Evolutionary conservation across 2,888 invertebrate species (phyloP).

Genomic region (Melieria picta): DNA sequence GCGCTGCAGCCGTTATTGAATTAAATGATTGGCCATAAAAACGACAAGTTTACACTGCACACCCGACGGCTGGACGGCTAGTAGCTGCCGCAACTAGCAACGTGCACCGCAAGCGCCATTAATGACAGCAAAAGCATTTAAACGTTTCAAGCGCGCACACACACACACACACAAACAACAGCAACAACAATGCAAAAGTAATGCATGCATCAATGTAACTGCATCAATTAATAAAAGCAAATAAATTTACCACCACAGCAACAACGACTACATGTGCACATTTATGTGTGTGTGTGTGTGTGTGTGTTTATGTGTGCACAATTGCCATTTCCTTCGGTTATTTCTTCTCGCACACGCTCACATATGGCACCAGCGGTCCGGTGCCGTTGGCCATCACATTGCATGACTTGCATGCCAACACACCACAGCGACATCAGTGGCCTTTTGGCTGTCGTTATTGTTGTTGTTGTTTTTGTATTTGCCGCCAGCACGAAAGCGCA

Average conservation of each 20-base stretch:
- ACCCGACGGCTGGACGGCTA: too few relatives aligned
- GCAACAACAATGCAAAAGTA: slow-evolving; percentile 6
- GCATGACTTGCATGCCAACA: too few relatives aligned
- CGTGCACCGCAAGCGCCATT: too few relatives aligned
- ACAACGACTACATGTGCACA: background rate
- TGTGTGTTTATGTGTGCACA: background rate
- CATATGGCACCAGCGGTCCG: slow-evolving; percentile 5
- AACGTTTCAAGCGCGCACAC: slow-evolving; percentile 19
- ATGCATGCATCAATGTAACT: slow-evolving; percentile 11
- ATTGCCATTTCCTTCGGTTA: slow-evolving; percentile 7
- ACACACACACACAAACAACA: slow-evolving; percentile 6
- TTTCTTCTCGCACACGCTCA: slow-evolving; percentile 20
- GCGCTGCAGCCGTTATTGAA: slow-evolving; percentile 23
- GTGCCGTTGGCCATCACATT: too few relatives aligned
- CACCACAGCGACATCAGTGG: too few relatives aligned
- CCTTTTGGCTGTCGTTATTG: background rate
- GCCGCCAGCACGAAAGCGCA: slow-evolving; percentile 13
- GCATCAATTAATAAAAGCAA: slow-evolving; percentile 36
- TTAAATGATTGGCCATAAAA: slow-evolving; percentile 33
- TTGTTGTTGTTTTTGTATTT: slow-evolving; percentile 16
- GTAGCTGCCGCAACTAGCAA: too few relatives aligned
- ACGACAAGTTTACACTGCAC: slow-evolving; percentile 30
- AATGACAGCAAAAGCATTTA: slow-evolving; percentile 14
- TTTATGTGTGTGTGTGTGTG: slow-evolving; percentile 3
- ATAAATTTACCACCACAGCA: slow-evolving; percentile 20